Conservation (phyloP, 2,113 vertebrate genomes). For the Rhagologus leucostigma region DNA sequence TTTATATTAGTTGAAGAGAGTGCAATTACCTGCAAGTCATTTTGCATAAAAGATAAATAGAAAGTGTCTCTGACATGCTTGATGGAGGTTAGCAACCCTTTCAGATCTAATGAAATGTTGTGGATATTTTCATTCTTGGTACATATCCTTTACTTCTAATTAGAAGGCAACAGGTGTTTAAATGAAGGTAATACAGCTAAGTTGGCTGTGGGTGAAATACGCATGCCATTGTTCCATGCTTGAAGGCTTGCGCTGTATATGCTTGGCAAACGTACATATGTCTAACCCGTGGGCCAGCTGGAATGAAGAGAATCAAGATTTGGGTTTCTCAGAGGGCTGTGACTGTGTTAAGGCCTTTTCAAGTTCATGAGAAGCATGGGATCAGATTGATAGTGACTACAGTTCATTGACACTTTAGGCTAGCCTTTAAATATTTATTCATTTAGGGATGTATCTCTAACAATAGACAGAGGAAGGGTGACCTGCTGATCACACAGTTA, state of each 20-base stretch:
- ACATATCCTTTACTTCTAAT: background rate
- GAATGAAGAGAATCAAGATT: background rate
- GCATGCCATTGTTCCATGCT: background rate
- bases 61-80: background rate
- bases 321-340: background rate
- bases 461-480: background rate
- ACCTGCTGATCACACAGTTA: background rate
- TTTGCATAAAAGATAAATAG: conserved; percentile 44
- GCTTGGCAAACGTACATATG: background rate
- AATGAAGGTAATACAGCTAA: background rate
- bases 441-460: background rate
- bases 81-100: conserved; percentile 18
- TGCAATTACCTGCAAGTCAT: conserved; percentile 32
- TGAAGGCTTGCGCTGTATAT: background rate
- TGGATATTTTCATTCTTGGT: background rate
- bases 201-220: background rate
- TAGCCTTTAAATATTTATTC: background rate
- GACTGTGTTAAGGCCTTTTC: background rate
- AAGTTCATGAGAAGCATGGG: background rate
- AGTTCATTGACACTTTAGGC: background rate
- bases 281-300: background rate
- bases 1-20: conserved; percentile 16
- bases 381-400: background rate
- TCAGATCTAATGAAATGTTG: conserved; percentile 1
- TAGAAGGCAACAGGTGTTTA: background rate